Percentiles rank a stretch among this genome's conserved stretches.
Evolutionary conservation across 35 echinoderm and acorn worm genomes (phyloP).

Genomic region (Hemicentrotus pulcherrimus): DNA sequence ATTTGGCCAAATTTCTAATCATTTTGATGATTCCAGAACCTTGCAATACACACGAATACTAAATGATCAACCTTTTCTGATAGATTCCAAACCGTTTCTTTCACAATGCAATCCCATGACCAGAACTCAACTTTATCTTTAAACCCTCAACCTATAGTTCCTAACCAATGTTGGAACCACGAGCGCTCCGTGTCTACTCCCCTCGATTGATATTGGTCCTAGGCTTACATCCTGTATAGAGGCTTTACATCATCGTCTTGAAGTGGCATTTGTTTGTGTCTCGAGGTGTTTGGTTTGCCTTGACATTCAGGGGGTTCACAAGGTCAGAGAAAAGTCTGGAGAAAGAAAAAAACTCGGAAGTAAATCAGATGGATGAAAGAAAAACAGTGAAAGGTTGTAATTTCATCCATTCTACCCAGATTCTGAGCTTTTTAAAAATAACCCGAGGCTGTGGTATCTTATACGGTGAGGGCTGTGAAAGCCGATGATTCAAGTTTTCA

Average conservation of each 20-base stretch:
- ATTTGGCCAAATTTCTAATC: too few species aligned
- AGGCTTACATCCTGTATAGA: neutral
- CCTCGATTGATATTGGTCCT: neutral
- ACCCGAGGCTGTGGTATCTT: neutral
- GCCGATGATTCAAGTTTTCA: neutral
- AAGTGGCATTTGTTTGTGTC: neutral
- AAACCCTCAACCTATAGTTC: neutral
- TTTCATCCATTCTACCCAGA: neutral
- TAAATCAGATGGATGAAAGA: neutral
- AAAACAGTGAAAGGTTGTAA: neutral
- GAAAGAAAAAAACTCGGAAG: neutral
- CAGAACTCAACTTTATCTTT: neutral
- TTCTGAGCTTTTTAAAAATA: neutral
- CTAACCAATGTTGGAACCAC: neutral
- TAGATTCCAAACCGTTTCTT: too few species aligned
- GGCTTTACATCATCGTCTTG: constrained; percentile 2
- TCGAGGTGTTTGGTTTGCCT: neutral
- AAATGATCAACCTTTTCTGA: too few species aligned
- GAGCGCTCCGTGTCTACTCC: neutral
- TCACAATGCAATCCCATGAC: too few species aligned
- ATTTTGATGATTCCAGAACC: too few species aligned
- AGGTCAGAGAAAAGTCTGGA: neutral
- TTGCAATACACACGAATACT: too few species aligned
- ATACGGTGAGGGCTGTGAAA: neutral
- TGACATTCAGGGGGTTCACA: neutral